These are phyloP conservation scores for Menura novaehollandiae DNA, from an alignment of 2,113 vertebrate species.

Conservation along the genomic window DNA sequence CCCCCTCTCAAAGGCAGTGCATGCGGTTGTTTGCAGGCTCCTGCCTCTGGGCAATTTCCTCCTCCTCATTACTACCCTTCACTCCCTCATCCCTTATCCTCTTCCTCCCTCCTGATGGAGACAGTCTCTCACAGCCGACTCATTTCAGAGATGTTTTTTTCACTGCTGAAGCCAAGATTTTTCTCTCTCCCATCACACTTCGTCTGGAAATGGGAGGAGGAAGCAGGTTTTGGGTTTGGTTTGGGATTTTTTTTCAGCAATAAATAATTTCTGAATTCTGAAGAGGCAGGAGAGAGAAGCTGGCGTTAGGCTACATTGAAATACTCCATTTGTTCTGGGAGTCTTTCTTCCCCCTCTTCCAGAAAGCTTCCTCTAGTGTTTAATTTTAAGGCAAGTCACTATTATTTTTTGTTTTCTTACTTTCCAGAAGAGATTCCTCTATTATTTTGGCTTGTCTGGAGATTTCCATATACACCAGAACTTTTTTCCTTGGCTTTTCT, in stretches of 20 bases:
- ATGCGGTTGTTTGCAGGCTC: neutral
- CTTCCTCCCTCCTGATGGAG: neutral
- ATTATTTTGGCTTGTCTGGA: neutral
- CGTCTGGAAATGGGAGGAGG: neutral
- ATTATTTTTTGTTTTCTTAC: neutral
- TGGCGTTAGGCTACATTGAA: neutral
- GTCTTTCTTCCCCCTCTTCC: neutral
- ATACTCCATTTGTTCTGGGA: slow-evolving; percentile 36
- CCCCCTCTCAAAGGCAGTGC: neutral
- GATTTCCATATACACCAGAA: neutral
- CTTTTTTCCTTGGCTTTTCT: neutral
- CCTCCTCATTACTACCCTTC: neutral
- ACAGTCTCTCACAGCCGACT: slow-evolving; percentile 32
- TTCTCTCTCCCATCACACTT: neutral
- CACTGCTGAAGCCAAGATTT: neutral
- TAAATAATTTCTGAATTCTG: slow-evolving; percentile 17
- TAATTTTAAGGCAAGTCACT: neutral
- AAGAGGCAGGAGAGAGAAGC: neutral
- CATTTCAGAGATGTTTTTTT: slow-evolving; percentile 48
- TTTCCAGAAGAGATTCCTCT: neutral
- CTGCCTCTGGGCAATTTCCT: neutral
- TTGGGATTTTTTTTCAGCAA: neutral
- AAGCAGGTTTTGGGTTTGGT: neutral
- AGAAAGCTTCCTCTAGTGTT: neutral
- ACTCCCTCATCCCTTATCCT: neutral